Conservation (phyloP, 2,888 invertebrate genomes). For the Tetropium fuscum region DNA sequence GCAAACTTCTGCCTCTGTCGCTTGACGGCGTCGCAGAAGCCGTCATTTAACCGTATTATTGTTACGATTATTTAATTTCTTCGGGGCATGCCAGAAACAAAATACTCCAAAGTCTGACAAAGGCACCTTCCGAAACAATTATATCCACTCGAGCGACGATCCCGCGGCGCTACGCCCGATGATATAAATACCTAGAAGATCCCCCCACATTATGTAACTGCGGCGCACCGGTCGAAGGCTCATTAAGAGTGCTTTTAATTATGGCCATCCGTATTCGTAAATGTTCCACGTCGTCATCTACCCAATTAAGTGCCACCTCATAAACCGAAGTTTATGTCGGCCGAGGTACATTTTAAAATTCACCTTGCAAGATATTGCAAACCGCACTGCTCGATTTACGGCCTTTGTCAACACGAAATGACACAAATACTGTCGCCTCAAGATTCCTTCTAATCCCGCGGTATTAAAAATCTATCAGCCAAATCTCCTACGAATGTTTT, state of each 20-base stretch:
- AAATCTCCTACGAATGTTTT: too few relatives aligned
- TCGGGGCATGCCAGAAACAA: too few relatives aligned
- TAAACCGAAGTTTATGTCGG: conserved; percentile 16
- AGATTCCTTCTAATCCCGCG: too few relatives aligned
- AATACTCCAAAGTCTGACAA: too few relatives aligned
- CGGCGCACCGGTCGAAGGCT: conserved; percentile 1
- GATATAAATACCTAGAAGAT: conserved; percentile 5
- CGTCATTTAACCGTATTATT: too few relatives aligned
- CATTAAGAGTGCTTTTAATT: conserved; percentile 16
- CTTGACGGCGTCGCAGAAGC: too few relatives aligned
- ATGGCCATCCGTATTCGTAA: conserved; percentile 12
- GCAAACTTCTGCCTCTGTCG: too few relatives aligned
- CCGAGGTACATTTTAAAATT: conserved; percentile 9
- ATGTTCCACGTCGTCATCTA: conserved; percentile 17
- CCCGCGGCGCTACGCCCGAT: background rate
- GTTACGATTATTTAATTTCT: too few relatives aligned
- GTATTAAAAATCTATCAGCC: too few relatives aligned
- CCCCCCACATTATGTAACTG: conserved; percentile 7
- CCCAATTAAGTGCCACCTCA: conserved; percentile 20
- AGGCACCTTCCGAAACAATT: background rate
- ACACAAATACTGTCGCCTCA: background rate
- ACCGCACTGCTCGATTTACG: background rate
- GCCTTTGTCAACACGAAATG: conserved; percentile 1
- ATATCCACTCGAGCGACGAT: conserved; percentile 1
- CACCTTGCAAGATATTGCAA: conserved; percentile 8